A percentile compares a stretch with the other conserved stretches of the same genome.
Evolutionary conservation across 2,888 invertebrate genomes (phyloP).

Genomic region (Oligia fasciuncula): DNA sequence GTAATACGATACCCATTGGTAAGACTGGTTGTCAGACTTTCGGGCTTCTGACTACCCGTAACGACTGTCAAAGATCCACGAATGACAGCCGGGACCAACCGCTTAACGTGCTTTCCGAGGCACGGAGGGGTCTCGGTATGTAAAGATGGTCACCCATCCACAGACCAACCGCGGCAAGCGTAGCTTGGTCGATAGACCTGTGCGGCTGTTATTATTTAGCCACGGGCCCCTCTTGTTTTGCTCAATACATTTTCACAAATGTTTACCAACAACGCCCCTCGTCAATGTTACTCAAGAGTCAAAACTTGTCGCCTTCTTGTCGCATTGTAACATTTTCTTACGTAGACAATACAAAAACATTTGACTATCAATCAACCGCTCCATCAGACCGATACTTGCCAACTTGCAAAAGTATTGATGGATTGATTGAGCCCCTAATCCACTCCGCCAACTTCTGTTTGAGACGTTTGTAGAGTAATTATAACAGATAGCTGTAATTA

Average conservation of each 20-base stretch:
- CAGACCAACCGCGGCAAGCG: too few species aligned
- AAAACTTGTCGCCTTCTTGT: neutral
- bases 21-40: too few species aligned
- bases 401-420: constrained; percentile 56
- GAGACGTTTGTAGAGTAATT: constrained; percentile 47
- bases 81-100: too few species aligned
- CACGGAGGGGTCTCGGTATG: too few species aligned
- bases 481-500: constrained; percentile 47
- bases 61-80: too few species aligned
- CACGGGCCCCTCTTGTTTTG: neutral
- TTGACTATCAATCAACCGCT: constrained; percentile 40
- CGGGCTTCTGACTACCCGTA: too few species aligned
- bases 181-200: too few species aligned
- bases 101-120: too few species aligned
- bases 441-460: constrained; percentile 44
- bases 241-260: neutral
- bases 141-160: too few species aligned
- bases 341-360: neutral
- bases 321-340: neutral
- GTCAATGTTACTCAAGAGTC: neutral
- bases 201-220: too few species aligned
- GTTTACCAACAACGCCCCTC: neutral
- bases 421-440: constrained; percentile 55
- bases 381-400: constrained; percentile 38
- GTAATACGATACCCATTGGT: too few species aligned